These are phyloP conservation scores for Centropyge bicolor DNA, from an alignment of 2,797 vertebrate species.

Conservation along the genomic window DNA sequence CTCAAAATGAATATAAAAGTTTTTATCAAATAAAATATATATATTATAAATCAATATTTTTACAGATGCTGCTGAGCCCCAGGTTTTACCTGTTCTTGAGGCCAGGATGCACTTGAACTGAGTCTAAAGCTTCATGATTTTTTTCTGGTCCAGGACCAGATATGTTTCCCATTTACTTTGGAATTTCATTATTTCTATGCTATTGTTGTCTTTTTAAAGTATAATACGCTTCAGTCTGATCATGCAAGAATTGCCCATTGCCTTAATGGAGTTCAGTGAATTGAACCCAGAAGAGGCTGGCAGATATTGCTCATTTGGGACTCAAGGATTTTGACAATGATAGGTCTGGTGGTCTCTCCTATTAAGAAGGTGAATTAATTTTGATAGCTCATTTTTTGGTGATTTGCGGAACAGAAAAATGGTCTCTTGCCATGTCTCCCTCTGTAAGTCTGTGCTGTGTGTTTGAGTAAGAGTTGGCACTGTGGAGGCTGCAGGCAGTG, in stretches of 20 bases:
- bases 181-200: conserved; percentile 27
- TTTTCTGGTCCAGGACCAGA: neutral
- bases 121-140: neutral
- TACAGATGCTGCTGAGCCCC: neutral
- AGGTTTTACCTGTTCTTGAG: neutral
- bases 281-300: conserved; percentile 16
- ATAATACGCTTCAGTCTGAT: conserved; percentile 28
- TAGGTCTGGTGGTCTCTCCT: conserved; percentile 9
- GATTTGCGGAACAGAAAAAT: conserved; percentile 34
- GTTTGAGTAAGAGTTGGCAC: neutral
- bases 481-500: neutral
- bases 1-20: conserved; percentile 2
- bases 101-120: neutral
- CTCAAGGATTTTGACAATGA: conserved; percentile 29
- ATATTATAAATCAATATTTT: neutral
- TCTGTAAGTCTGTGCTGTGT: neutral
- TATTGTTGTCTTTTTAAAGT: conserved; percentile 22
- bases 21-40: neutral
- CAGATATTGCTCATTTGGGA: conserved; percentile 38
- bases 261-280: conserved; percentile 47
- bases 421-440: neutral
- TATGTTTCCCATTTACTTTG: conserved; percentile 26
- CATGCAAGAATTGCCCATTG: conserved; percentile 13
- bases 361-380: conserved; percentile 35
- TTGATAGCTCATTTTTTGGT: conserved; percentile 19